phyloP scores from a whole-genome alignment of 2,113 vertebrate species.

The Penelope pileata region DNA sequence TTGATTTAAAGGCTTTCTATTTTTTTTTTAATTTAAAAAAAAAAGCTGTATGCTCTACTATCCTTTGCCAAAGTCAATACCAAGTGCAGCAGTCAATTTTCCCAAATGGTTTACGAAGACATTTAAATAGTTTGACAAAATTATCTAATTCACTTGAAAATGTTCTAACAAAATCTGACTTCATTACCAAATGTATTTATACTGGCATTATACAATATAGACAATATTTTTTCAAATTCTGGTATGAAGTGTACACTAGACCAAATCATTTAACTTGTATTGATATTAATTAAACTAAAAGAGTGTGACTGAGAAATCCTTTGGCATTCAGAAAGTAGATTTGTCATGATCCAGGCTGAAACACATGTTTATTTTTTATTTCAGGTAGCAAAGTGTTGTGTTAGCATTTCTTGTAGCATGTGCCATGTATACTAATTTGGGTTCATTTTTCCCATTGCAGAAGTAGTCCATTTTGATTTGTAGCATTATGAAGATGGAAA shows the following conservation, averaged over 20 bases:
- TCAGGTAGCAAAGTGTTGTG: slow-evolving; percentile 53
- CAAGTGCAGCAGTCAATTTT: slow-evolving; percentile 83
- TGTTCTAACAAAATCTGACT: slow-evolving; percentile 91
- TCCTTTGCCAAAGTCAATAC: slow-evolving; percentile 92
- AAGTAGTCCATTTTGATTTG: slow-evolving; percentile 60
- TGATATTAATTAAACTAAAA: slow-evolving; percentile 67
- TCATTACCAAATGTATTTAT: slow-evolving; percentile 96
- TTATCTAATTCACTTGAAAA: slow-evolving; percentile 94
- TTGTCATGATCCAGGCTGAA: slow-evolving; percentile 19
- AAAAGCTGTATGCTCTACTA: slow-evolving; percentile 71
- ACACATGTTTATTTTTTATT: slow-evolving; percentile 29
- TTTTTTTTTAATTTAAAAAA: slow-evolving; percentile 64
- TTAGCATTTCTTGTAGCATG: slow-evolving; percentile 20
- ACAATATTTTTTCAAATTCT: slow-evolving; percentile 37
- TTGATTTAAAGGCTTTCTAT: slow-evolving; percentile 81
- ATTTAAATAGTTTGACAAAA: slow-evolving; percentile 96
- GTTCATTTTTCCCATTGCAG: slow-evolving; percentile 59
- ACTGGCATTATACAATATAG: slow-evolving; percentile 78
- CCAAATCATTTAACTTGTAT: slow-evolving; percentile 57
- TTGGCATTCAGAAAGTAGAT: slow-evolving; percentile 38
- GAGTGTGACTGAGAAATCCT: slow-evolving; percentile 54
- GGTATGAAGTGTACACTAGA: slow-evolving; percentile 40
- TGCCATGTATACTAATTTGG: background rate
- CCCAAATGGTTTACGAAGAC: slow-evolving; percentile 89
- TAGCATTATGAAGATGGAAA: slow-evolving; percentile 49